Evolutionary conservation across 2,888 invertebrate species (phyloP), one percentile per base, ranked within the genome.

Genomic region (Diarsia rubi): DNA sequence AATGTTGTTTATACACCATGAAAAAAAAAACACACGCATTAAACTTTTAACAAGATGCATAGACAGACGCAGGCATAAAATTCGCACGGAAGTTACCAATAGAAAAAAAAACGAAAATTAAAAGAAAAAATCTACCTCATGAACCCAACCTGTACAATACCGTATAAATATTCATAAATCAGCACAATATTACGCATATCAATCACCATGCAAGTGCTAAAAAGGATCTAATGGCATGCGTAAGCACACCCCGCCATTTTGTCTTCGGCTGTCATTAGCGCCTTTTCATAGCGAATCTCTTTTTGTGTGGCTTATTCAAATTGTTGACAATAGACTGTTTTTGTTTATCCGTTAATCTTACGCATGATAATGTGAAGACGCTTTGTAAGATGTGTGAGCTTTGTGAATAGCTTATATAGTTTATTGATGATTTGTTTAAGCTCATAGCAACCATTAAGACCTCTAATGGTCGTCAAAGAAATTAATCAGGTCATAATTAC

Each of bases 261-360:
- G 93, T 94, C 90, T 93, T 92, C 90, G 90, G 89, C 92, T 94
- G 93, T 96, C 96, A 96, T 96, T 96, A 96, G 94, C 95, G 93
- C 93, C 91, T 93, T 93, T 94, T 92, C 88, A 83, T 82, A 82
- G 88, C 88, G 87, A 88, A 78, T 72, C 89, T 85, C 84, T 87
- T 90, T 90, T 89, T 89, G 77, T 88, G 90, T 90, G 78, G 73
- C 68, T 86, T 86, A 95, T 95, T 94, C 93, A 94, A 95, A 95
- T 94, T 90, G 88, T 82, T 87, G 86, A 95, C 94, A 96, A 95
- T 92, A 87, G 91, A 79, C 83, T 93, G 94, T 95, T 95, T 96
- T 96, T 96, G 96, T 96, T 96, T 96, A 95, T 94, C 91, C 91
- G 90, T 89, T 87, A 90, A 81, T 85, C 75, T 79, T 72, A 60